Evolutionary conservation across 2,797 vertebrate genomes (phyloP), one percentile per base, ranked within the genome.

Genomic region (Phataginus tetradactyla): DNA sequence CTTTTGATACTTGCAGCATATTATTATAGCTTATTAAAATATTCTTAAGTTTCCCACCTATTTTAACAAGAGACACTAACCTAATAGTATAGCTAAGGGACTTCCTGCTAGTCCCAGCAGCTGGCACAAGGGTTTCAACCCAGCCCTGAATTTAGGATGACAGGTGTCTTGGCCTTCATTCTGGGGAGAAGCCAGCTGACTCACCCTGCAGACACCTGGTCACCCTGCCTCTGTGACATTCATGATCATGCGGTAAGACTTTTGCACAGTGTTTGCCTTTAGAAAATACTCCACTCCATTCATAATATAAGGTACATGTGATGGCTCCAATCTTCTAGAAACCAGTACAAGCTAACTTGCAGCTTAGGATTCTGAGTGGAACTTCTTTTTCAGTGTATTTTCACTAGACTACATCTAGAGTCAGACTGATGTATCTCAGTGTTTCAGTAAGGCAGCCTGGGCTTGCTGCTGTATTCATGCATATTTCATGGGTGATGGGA

Each of bases 21-120:
- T 49, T 49, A 64, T 11, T 45, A 86, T 83, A 78, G 11, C 45
- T 68, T 87, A 42, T 91, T 64, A 55, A 74, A 92, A 78, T 6
- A 89, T 71, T 80, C 37, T 83, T 57, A 90, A 74, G 23, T 55
- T 93, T 84, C 23, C 68, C 86, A 77, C 68, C 14, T 49, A 53
- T 75, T 53, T 93, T 88, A 84, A 75, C 4, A 49, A 64, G 51
- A 93, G 18, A 14, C 92, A 61, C 59, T 9, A 79, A 18, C 10
- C 13, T 61, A 45, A 45, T 1, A 18, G 17, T 32, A 8, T 34
- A 83, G 39, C 39, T 45, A 13, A 79, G 25, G 64, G 63, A 86
- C 13, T 68, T 17, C 1, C 0, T 5, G 17, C 14, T 74, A 25
- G 32, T 79, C 42, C 7, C 10, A 83, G 71, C 49, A 49, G 17